Evolutionary conservation across 2,797 vertebrate species (phyloP).

Genomic region (Acanthurus tractus): DNA sequence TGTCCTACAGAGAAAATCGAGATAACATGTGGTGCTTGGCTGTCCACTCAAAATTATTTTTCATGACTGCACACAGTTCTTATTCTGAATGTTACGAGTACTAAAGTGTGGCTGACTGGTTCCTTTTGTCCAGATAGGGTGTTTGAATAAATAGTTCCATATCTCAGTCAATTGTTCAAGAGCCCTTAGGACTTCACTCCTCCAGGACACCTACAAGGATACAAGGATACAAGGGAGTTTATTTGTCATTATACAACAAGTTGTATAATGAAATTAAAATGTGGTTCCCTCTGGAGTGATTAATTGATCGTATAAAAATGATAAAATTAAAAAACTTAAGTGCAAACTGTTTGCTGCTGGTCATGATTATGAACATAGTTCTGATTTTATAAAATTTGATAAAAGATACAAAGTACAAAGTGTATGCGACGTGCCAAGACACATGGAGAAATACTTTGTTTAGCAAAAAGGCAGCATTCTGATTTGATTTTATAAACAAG

Average conservation of each 20-base stretch:
- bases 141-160: slow-evolving; percentile 21
- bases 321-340: no score
- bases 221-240: no score
- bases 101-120: neutral
- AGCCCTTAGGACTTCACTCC: neutral
- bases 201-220: no score
- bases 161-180: slow-evolving; percentile 9
- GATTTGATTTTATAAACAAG: slow-evolving; percentile 12
- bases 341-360: slow-evolving; percentile 4
- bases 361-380: slow-evolving; percentile 20
- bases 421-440: neutral
- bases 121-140: neutral
- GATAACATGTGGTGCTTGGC: slow-evolving; percentile 11
- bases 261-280: no score
- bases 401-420: slow-evolving; percentile 1
- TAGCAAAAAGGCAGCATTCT: neutral
- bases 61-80: neutral
- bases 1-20: neutral
- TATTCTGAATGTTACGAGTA: slow-evolving; percentile 5
- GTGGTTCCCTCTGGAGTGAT: no score
- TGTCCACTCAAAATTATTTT: slow-evolving; percentile 2
- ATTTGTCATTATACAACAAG: no score
- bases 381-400: neutral
- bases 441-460: slow-evolving; percentile 33
- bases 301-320: no score